A percentile compares a stretch with the other conserved stretches of the same genome.
Evolutionary conservation across 1,140 invertebrate genomes (phyloP).

Genomic region (Microplitis mediator): DNA sequence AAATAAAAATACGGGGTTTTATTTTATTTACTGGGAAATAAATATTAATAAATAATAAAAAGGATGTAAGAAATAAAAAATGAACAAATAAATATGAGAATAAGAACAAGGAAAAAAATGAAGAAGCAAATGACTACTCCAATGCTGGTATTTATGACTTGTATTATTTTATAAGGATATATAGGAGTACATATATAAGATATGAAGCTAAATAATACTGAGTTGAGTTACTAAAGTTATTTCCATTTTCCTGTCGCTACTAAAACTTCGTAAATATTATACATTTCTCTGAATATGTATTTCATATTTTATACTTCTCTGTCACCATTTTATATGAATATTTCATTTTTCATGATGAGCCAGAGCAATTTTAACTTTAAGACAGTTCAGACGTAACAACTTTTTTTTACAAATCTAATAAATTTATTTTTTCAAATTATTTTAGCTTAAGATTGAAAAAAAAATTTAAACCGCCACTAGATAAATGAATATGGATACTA

Average conservation of each 20-base stretch:
- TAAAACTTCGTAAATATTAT: constrained; percentile 12
- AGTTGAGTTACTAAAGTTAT: constrained; percentile 3
- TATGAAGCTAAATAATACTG: neutral
- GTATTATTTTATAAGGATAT: neutral
- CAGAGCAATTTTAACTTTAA: neutral
- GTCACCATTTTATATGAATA: constrained; percentile 6
- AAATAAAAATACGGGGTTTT: neutral
- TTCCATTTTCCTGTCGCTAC: neutral
- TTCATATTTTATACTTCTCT: neutral
- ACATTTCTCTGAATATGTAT: constrained; percentile 3
- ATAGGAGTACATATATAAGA: neutral
- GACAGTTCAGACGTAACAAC: neutral
- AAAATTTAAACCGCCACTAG: neutral
- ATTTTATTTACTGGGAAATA: neutral
- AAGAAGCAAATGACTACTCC: constrained; percentile 21
- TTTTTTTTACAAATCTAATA: neutral
- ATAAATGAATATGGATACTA: too few relatives aligned
- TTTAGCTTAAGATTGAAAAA: neutral
- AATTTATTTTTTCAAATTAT: neutral
- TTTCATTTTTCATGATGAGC: constrained; percentile 15
- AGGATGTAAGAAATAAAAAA: neutral
- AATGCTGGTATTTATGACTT: constrained; percentile 11
- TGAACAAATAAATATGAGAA: constrained; percentile 28
- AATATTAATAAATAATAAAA: neutral
- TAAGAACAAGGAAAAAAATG: constrained; percentile 29